Base-by-base conservation (phyloP, 2,888 invertebrate species). In the Leptopilina myrica region DNA sequence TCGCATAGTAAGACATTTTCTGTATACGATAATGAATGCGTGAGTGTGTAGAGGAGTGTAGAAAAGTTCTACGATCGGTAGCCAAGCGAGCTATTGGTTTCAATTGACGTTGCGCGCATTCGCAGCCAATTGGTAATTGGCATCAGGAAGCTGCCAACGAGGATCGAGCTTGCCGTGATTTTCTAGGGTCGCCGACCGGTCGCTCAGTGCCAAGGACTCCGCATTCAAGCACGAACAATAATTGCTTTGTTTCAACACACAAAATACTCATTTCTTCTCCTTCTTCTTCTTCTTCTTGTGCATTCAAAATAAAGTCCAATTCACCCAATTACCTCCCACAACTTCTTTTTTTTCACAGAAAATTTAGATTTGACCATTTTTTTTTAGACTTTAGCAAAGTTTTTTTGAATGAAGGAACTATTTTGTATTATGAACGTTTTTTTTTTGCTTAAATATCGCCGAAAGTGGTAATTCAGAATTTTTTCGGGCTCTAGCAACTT, bases 151-250 rank as follows among this genome's bases (percentile, higher is more conserved):
- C 81, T 80, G 78, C 76, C 77, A 80, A 78, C 75, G 78, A 78
- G 62, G 62, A 62, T 62, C 62, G 20, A 79, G 59, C 65, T 77
- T 33, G 33, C 33, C 33, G 33, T 33, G 33, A 33, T 33, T 33
- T 33, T 33, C 81, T 81, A 79, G 80, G 83, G 83, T 83, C 83
- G 82, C 83, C 83, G 83, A 83, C 83, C 83, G 82, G 83, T 83
- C 82, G 83, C 76, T 79, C 78, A 81, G 78, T 82, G 83, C 83
- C 81, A 83, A 83, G 83, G 82, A 80, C 82, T 82, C 80, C 78
- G 80, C 80, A 77, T 78, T 81, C 83, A 78, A 80, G 83, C 82
- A 79, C 83, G 67, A 82, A 82, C 83, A 81, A 77, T 79, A 78
- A 83, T 83, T 82, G 81, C 83, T 83, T 82, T 83, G 83, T 82